A percentile compares a stretch with the other conserved stretches of the same genome.
These are phyloP conservation scores for Cremastobaeus sp. DNA, from an alignment of 2,888 invertebrate genomes.

Conservation along the genomic window DNA sequence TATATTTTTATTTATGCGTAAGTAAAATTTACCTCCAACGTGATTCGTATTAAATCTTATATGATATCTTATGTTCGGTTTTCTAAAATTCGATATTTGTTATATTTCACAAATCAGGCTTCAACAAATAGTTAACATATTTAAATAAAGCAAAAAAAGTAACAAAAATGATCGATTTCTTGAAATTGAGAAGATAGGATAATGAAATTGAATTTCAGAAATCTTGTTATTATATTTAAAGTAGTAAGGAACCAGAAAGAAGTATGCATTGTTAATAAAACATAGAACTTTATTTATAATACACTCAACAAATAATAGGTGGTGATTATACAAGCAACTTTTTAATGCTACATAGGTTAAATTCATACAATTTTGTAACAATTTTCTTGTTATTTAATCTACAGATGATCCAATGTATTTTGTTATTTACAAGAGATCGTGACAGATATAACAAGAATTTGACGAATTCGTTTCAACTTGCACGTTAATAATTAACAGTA, in stretches of 20 bases:
- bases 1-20: no score
- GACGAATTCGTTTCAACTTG: constrained; percentile 67
- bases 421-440: constrained; percentile 69
- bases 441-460: constrained; percentile 69
- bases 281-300: constrained; percentile 75
- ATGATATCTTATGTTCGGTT: no score
- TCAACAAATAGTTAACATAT: no score
- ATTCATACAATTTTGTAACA: constrained; percentile 64
- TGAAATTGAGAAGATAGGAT: no score
- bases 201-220: no score
- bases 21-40: no score
- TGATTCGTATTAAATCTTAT: no score
- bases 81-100: no score
- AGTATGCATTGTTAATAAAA: constrained; percentile 67
- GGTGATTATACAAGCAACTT: constrained; percentile 69
- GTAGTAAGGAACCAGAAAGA: constrained; percentile 5
- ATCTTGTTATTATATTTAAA: not conserved
- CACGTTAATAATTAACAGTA: constrained; percentile 68
- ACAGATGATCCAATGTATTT: constrained; percentile 61
- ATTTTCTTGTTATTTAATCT: constrained; percentile 59
- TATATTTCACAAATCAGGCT: no score
- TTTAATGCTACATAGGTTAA: constrained; percentile 62
- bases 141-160: no score
- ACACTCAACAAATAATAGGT: constrained; percentile 74
- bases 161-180: no score